Evolutionary conservation across 2,797 vertebrate genomes (phyloP).

Genomic region (Potorous gilbertii): DNA sequence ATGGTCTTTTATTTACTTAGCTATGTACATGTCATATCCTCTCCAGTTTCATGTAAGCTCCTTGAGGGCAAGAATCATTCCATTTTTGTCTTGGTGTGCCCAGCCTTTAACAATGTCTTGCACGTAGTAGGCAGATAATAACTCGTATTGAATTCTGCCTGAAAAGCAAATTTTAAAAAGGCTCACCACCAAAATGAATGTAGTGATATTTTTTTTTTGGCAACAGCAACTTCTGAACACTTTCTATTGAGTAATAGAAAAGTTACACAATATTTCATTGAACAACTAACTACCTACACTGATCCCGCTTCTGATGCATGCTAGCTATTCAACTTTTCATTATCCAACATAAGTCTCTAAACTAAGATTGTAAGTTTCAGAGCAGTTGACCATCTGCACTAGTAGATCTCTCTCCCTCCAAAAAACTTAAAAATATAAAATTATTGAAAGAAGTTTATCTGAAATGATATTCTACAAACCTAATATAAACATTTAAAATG

Average conservation of each 20-base stretch:
- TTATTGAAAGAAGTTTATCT: background rate
- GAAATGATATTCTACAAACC: background rate
- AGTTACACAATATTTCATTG: background rate
- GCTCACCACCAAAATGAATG: background rate
- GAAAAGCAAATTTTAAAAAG: background rate
- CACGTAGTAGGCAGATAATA: background rate
- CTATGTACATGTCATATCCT: background rate
- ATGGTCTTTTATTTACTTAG: background rate
- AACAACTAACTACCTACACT: background rate
- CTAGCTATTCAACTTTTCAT: background rate
- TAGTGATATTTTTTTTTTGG: background rate
- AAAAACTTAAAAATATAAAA: background rate
- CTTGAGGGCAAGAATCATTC: background rate
- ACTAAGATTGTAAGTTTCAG: background rate
- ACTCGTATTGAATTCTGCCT: background rate
- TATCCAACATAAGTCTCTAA: background rate
- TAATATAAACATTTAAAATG: background rate
- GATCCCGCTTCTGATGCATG: background rate
- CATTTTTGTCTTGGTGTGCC: background rate
- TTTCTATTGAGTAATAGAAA: background rate
- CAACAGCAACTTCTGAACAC: background rate
- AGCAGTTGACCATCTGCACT: background rate
- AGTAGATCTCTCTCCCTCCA: background rate
- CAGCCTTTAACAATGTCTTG: background rate
- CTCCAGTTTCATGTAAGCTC: background rate